Conservation (phyloP, 2,113 vertebrate genomes). For the Marmota monax region DNA sequence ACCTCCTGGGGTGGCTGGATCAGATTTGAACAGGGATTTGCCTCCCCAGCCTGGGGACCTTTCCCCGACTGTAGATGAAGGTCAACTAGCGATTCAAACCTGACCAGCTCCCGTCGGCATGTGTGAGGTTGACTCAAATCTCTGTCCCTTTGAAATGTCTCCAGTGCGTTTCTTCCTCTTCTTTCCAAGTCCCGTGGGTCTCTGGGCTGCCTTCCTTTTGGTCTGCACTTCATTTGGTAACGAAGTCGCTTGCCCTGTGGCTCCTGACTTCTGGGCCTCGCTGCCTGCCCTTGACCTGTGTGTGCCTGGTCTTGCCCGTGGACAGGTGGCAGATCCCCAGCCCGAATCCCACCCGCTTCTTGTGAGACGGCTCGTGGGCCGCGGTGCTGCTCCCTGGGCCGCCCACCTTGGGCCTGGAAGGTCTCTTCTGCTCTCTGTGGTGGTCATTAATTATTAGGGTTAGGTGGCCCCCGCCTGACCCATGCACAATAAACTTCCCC, state of each 20-base stretch:
- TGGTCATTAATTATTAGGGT: neutral
- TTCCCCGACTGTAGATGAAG: neutral
- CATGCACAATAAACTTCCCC: too few relatives aligned
- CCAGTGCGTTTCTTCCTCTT: neutral
- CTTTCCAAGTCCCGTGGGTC: neutral
- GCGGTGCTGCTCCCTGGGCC: too few relatives aligned
- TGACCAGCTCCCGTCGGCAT: neutral
- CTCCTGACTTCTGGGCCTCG: too few relatives aligned
- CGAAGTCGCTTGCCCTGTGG: neutral
- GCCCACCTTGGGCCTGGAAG: neutral
- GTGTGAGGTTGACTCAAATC: neutral
- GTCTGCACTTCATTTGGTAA: neutral
- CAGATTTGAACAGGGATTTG: neutral
- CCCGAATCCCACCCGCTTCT: neutral
- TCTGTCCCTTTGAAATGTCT: neutral
- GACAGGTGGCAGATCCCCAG: neutral
- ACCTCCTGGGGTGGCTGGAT: neutral
- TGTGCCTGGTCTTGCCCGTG: neutral
- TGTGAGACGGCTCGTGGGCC: neutral
- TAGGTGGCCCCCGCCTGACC: neutral
- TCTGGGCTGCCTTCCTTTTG: neutral
- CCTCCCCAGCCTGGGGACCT: neutral
- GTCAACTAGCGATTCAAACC: neutral
- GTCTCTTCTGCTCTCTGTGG: neutral
- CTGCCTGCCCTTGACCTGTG: fast-evolving